Base-by-base conservation (phyloP, 2,888 invertebrate genomes). In the Drosophila picticornis region DNA sequence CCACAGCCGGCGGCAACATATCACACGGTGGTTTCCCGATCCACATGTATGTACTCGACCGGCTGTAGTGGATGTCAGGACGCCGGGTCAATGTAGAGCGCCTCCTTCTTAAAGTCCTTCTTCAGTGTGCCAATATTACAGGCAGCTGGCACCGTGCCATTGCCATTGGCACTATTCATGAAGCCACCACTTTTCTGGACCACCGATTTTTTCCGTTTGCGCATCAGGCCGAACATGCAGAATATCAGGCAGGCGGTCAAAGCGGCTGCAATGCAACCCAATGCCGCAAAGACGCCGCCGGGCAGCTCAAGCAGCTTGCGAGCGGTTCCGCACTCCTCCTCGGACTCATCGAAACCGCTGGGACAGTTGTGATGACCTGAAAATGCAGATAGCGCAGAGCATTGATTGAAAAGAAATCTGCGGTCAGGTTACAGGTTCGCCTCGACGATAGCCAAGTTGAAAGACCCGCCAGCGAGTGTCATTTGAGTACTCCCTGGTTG, bases 1-100 rank as follows among this genome's bases (percentile, higher is more conserved):
- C 84, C 82, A 87, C 77, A 90, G 83, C 90, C 91, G 88, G 85
- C 81, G 77, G 91, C 90, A 91, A 92, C 93, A 93, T 93, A 93
- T 96, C 96, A 97, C 95, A 98, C 97, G 91, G 97, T 97, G 93
- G 97, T 97, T 94, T 97, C 97, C 93, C 97, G 96, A 94, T 98
- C 97, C 94, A 97, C 97, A 94, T 97, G 97, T 93, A 97, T 97
- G 94, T 96, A 97, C 94, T 97, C 97, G 95, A 97, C 97, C 95
- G 97, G 96, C 94, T 97, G 96, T 93, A 96, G 95, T 94, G 96
- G 96, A 91, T 97, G 97, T 97, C 97, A 97, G 95, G 97, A 97
- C 91, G 95, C 94, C 36, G 95, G 94, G 82, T 93, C 93, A 40
- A 93, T 92, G 81, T 92, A 93, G 40, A 93, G 88, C 16, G 93